Conservation (phyloP, 2,113 vertebrate genomes). For the Stercorarius parasiticus region DNA sequence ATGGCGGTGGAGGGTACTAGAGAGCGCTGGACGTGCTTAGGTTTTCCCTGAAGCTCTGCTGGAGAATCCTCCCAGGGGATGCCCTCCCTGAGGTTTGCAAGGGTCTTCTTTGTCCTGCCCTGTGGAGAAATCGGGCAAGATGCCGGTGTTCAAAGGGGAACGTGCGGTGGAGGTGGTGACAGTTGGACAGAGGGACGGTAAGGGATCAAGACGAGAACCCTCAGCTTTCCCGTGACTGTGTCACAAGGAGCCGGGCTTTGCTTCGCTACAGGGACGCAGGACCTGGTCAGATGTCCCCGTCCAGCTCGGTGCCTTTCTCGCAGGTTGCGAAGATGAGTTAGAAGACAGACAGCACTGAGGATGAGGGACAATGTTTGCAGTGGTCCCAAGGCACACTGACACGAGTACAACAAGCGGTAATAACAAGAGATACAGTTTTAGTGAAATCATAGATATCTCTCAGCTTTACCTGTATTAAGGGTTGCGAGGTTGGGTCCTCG, state of each 20-base stretch:
- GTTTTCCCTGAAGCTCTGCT: neutral
- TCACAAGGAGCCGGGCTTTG: neutral
- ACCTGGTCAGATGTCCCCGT: no score
- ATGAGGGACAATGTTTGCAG: no score
- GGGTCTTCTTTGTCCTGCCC: neutral
- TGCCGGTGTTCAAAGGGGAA: neutral
- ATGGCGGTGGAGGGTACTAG: neutral
- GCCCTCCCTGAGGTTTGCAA: neutral
- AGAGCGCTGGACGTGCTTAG: neutral
- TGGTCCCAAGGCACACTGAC: neutral
- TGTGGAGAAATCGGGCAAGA: neutral
- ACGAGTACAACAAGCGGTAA: neutral
- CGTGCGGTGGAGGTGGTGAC: neutral
- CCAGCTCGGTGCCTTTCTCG: neutral
- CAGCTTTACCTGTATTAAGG: neutral
- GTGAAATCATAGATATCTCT: neutral
- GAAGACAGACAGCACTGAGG: neutral
- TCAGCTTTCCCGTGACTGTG: fast-evolving
- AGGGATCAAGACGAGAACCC: no score
- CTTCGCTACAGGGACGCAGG: neutral
- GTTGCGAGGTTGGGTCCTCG: neutral
- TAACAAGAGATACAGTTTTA: neutral
- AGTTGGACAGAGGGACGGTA: fast-evolving
- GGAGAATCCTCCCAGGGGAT: neutral
- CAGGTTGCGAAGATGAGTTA: neutral